phyloP scores from a whole-genome alignment of 2,888 invertebrate species.

The Ischnus inquisitorius region DNA sequence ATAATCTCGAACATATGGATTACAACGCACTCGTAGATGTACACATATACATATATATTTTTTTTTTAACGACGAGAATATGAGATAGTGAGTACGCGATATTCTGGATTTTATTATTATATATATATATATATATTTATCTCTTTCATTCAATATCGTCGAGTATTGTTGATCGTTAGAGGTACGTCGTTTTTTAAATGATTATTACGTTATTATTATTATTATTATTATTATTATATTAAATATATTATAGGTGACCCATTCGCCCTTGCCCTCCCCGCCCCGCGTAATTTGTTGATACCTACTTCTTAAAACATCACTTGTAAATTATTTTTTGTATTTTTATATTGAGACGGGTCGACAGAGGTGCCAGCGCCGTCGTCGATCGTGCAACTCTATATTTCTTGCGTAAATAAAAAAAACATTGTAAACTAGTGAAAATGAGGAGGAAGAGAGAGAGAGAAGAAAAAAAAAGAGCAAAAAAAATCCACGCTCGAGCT shows the following conservation, averaged over 20 bases:
- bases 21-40: slow-evolving; percentile 55
- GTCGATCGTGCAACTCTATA: slow-evolving; percentile 41
- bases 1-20: slow-evolving; percentile 49
- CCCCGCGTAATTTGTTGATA: slow-evolving; percentile 66
- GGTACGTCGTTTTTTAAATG: slow-evolving; percentile 11
- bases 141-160: slow-evolving; percentile 12
- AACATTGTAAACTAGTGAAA: slow-evolving; percentile 34
- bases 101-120: slow-evolving; percentile 32
- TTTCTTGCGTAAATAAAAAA: slow-evolving; percentile 34
- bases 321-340: slow-evolving; percentile 74
- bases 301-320: slow-evolving; percentile 67
- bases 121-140: slow-evolving; percentile 8
- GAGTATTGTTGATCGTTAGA: slow-evolving; percentile 13
- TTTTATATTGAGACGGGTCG: slow-evolving; percentile 73
- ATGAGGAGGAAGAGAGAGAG: not conserved
- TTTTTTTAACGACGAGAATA: slow-evolving; percentile 1
- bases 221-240: slow-evolving; percentile 12
- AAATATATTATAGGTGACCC: slow-evolving; percentile 14
- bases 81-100: slow-evolving; percentile 14
- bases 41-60: slow-evolving; percentile 44
- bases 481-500: not conserved
- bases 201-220: slow-evolving; percentile 11
- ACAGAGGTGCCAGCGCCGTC: slow-evolving; percentile 61
- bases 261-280: slow-evolving; percentile 12
- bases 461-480: not conserved